These are phyloP conservation scores for Mormoops blainvillei DNA, from an alignment of 2,113 vertebrate species.

Conservation along the genomic window DNA sequence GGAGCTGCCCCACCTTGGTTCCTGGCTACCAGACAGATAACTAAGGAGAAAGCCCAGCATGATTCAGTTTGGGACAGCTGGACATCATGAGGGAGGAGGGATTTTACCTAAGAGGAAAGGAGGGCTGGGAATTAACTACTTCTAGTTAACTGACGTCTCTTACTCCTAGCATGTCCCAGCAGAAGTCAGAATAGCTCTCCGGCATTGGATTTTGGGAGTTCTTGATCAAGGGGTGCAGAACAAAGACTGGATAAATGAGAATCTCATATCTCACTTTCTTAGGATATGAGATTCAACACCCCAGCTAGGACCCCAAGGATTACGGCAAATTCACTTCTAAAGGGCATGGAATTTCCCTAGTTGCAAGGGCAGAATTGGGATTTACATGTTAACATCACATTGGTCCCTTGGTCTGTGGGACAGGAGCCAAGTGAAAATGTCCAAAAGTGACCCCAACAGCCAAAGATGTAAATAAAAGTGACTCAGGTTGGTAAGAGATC, in stretches of 20 bases:
- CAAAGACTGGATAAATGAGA: not conserved
- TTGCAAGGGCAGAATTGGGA: not conserved
- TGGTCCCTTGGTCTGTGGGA: not conserved
- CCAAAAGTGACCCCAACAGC: not conserved
- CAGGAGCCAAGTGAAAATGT: not conserved
- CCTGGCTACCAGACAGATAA: not conserved
- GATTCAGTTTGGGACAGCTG: not conserved
- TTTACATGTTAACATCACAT: not conserved
- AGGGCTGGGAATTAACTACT: not conserved
- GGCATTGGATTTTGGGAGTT: not conserved
- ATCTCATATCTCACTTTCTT: too few species aligned
- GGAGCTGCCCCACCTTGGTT: not conserved
- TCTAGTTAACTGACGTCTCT: too few species aligned
- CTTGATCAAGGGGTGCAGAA: not conserved
- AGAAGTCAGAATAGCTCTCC: not conserved
- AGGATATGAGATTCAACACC: not conserved
- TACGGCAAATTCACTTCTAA: not conserved
- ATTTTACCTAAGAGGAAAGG: not conserved
- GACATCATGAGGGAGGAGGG: not conserved
- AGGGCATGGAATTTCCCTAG: not conserved
- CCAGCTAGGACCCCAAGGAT: not conserved
- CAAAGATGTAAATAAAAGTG: not conserved
- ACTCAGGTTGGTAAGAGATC: not conserved
- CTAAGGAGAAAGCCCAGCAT: not conserved
- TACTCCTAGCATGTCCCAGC: accelerated